Percentiles rank a stretch among this genome's conserved stretches.
phyloP scores from a whole-genome alignment of 1,140 invertebrate species.

The Drosophila yakuba region DNA sequence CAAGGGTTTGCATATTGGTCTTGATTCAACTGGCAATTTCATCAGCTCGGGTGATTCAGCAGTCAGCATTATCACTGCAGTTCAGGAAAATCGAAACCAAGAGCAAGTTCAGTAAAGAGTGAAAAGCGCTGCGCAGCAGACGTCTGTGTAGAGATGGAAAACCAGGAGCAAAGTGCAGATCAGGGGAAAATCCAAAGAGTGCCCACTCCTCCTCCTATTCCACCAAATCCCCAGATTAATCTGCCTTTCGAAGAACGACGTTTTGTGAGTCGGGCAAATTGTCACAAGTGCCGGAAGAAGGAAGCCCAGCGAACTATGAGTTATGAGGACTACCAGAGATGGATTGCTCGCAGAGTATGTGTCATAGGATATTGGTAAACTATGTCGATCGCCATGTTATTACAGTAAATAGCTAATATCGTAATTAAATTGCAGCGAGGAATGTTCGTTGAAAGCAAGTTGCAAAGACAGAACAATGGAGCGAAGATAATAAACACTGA shows the following conservation, averaged over 20 bases:
- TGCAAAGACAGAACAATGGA: no score
- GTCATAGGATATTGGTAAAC: not conserved
- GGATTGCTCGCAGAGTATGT: not conserved
- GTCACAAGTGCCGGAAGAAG: not conserved
- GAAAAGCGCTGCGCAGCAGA: not conserved
- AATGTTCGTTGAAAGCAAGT: not conserved
- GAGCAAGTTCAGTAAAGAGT: not conserved
- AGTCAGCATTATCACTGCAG: not conserved
- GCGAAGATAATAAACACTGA: no score
- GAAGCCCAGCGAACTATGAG: not conserved
- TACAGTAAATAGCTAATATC: no score
- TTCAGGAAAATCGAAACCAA: not conserved
- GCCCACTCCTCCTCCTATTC: not conserved
- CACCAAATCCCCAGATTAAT: not conserved
- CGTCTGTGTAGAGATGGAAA: not conserved
- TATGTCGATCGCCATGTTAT: no score
- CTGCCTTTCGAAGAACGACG: no score
- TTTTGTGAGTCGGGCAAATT: not conserved
- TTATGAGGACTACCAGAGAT: not conserved
- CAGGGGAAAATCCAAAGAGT: not conserved
- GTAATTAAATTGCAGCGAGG: not conserved
- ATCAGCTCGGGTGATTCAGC: not conserved
- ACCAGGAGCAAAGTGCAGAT: not conserved
- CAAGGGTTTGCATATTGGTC: no score
- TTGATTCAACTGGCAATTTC: not conserved